Evolutionary conservation across 2,113 vertebrate genomes (phyloP).

Genomic region (Crotalus tigris): DNA sequence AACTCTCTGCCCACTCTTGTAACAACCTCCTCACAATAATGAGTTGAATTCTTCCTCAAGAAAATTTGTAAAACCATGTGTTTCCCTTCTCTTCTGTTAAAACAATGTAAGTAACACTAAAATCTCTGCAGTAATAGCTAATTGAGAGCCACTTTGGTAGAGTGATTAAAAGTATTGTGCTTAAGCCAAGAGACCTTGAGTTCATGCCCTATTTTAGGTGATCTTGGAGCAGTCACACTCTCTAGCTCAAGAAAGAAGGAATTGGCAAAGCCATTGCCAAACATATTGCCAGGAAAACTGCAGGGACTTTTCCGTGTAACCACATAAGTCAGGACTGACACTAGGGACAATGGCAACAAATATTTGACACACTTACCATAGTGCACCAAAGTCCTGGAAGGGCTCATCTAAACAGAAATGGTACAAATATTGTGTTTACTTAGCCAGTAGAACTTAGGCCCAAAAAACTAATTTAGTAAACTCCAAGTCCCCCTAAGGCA

Average conservation of each 20-base stretch:
- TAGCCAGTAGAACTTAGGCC: neutral
- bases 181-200: neutral
- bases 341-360: neutral
- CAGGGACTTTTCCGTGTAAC: neutral
- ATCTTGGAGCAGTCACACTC: neutral
- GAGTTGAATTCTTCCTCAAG: neutral
- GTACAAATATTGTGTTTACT: neutral
- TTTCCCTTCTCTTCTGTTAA: neutral
- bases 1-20: neutral
- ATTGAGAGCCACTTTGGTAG: neutral
- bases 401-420: neutral
- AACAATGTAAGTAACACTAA: neutral
- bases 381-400: neutral
- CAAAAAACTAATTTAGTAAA: neutral
- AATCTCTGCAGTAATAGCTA: neutral
- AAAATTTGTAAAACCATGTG: neutral
- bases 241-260: neutral
- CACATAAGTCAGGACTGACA: neutral
- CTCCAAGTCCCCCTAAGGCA: neutral
- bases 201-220: neutral
- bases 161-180: neutral
- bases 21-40: neutral
- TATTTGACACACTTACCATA: neutral
- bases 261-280: neutral
- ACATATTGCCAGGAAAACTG: neutral